phyloP scores from a whole-genome alignment of 2,113 vertebrate genomes.

The Anolis sagrei region DNA sequence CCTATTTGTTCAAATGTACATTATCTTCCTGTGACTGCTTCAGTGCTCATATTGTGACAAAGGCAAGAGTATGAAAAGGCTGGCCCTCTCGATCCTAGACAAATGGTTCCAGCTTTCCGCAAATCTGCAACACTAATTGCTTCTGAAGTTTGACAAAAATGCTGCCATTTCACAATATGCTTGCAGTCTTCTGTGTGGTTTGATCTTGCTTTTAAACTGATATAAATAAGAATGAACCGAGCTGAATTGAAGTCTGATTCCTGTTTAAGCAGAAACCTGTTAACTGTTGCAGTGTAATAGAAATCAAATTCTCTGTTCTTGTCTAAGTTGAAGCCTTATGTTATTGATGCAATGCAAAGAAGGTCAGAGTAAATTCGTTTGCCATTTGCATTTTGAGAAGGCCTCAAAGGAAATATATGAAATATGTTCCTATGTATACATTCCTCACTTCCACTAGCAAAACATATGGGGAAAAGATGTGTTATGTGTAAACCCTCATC shows the following conservation, averaged over 20 bases:
- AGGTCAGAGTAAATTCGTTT: not conserved
- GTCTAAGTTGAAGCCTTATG: not conserved
- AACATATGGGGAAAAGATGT: not conserved
- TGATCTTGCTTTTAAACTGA: conserved; percentile 33
- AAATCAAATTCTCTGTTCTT: not conserved
- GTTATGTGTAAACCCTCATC: not conserved
- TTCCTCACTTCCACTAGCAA: not conserved
- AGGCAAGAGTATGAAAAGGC: conserved; percentile 26
- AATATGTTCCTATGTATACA: not conserved
- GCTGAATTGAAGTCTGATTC: not conserved
- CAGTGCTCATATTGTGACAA: conserved; percentile 16
- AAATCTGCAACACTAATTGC: conserved; percentile 21
- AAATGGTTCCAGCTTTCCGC: conserved; percentile 26
- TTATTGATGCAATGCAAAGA: conserved; percentile 1
- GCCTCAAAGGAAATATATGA: not conserved
- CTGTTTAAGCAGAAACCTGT: not conserved
- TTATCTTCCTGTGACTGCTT: conserved; percentile 36
- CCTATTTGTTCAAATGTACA: conserved; percentile 34
- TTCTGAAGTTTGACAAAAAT: conserved; percentile 17
- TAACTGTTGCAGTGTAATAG: conserved; percentile 5
- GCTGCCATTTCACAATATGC: not conserved
- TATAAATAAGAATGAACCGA: conserved; percentile 14
- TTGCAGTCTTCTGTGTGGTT: not conserved
- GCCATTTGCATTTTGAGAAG: conserved; percentile 6
- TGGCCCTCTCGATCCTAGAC: not conserved